Conservation (phyloP, 1,140 invertebrate genomes). For the Zaprionus davidi region DNA sequence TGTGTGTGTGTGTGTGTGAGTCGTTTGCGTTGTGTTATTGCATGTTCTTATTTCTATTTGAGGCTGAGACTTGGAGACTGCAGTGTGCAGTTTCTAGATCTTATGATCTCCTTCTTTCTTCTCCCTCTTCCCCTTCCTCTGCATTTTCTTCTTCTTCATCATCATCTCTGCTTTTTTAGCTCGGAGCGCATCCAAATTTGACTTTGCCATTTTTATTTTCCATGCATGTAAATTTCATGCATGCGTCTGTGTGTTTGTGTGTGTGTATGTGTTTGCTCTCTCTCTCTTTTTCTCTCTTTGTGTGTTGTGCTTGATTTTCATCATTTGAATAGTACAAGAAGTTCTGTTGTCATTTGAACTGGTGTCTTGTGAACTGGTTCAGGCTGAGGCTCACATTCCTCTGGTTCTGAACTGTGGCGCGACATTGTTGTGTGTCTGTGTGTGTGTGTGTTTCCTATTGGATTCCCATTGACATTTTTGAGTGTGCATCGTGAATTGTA, state of each 20-base stretch:
- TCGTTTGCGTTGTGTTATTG: conserved; percentile 49
- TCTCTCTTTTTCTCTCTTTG: conserved; percentile 6
- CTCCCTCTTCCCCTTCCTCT: background rate
- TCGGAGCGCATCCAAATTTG: conserved; percentile 38
- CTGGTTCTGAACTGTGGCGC: background rate
- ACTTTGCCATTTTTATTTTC: conserved; percentile 40
- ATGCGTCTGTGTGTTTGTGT: background rate
- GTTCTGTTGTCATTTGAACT: conserved; percentile 41
- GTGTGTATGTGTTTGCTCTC: background rate
- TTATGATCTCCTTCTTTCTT: conserved; percentile 43
- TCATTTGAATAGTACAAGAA: conserved; percentile 60
- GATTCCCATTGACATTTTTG: conserved; percentile 19
- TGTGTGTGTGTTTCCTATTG: conserved; percentile 2
- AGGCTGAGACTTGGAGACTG: conserved; percentile 12
- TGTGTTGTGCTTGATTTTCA: conserved; percentile 39
- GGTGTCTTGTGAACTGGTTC: conserved; percentile 46
- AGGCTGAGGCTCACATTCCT: conserved; percentile 39
- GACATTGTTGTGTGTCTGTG: background rate
- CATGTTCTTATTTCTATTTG: conserved; percentile 55
- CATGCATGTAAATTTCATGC: conserved; percentile 8
- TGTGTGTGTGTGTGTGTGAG: conserved; percentile 17
- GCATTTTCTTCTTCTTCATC: background rate
- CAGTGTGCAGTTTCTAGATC: conserved; percentile 42
- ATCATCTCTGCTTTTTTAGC: background rate
- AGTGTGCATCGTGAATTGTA: background rate